These are phyloP conservation scores for Strix aluco DNA, from an alignment of 2,113 vertebrate species.

Conservation along the genomic window DNA sequence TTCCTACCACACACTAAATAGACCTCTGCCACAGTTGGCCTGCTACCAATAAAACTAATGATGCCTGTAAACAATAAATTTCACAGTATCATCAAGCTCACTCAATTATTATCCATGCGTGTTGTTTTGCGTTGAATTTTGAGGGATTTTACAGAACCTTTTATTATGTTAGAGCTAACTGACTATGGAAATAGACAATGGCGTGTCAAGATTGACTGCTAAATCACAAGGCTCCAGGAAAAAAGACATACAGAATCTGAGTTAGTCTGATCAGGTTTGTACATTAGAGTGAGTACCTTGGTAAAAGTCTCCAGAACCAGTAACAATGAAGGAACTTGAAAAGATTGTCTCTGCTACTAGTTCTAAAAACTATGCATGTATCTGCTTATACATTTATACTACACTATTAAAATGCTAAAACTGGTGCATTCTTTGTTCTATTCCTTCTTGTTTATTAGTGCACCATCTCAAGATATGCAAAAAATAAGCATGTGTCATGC, in stretches of 20 bases:
- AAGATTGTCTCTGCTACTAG: background rate
- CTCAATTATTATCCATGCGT: background rate
- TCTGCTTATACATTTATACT: background rate
- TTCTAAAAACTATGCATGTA: background rate
- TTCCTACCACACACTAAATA: constrained; percentile 48
- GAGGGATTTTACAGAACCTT: background rate
- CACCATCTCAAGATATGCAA: background rate
- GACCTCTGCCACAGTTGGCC: constrained; percentile 33
- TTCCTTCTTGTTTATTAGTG: background rate
- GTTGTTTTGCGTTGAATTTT: constrained; percentile 19
- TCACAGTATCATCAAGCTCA: constrained; percentile 5
- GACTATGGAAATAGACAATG: background rate
- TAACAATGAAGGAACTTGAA: background rate
- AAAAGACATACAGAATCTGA: background rate
- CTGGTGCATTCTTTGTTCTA: background rate
- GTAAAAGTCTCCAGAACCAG: background rate
- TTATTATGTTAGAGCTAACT: background rate
- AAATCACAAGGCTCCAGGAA: background rate
- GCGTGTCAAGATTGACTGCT: background rate
- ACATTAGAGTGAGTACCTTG: background rate
- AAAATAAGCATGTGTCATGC: background rate
- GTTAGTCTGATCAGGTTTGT: background rate
- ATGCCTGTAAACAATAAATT: constrained; percentile 17
- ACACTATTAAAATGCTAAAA: background rate
- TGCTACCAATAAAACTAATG: constrained; percentile 40